These are phyloP conservation scores for Drosophila silvestris DNA, from an alignment of 2,888 invertebrate species.

Conservation along the genomic window DNA sequence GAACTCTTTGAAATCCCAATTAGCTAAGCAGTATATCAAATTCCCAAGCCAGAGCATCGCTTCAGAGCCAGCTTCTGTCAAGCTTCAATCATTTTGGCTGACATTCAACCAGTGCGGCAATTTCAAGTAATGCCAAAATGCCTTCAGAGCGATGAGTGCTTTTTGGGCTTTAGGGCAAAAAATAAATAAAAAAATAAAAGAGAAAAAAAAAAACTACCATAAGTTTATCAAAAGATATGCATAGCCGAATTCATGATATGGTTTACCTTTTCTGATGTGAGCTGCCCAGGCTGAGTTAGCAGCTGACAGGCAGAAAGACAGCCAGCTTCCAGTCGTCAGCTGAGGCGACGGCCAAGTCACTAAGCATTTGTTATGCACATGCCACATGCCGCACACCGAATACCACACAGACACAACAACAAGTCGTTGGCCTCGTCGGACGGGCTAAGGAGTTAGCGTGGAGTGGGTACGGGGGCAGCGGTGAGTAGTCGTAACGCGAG, in stretches of 20 bases:
- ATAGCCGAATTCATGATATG: constrained; percentile 76
- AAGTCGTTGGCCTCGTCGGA: constrained; percentile 36
- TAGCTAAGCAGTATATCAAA: constrained; percentile 13
- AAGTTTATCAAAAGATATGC: constrained; percentile 57
- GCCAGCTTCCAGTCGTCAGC: constrained; percentile 45
- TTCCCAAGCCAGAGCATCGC: background rate
- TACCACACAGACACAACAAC: constrained; percentile 29
- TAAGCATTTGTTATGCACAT: constrained; percentile 77
- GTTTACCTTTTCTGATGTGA: constrained; percentile 65
- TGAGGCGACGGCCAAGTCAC: constrained; percentile 68
- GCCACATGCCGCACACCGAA: constrained; percentile 42
- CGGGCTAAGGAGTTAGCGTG: constrained; percentile 1
- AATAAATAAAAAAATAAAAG: background rate
- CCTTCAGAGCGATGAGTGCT: constrained; percentile 14
- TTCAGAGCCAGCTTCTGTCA: constrained; percentile 2
- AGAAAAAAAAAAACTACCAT: constrained; percentile 13
- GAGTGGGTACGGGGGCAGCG: background rate
- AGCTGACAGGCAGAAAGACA: constrained; percentile 39
- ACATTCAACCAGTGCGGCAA: constrained; percentile 9
- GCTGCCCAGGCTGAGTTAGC: constrained; percentile 62
- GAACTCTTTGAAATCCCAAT: constrained; percentile 2
- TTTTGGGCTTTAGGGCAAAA: constrained; percentile 22
- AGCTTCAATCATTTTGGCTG: constrained; percentile 15
- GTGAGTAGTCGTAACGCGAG: constrained; percentile 32
- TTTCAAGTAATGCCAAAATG: constrained; percentile 7